A percentile compares a stretch with the other conserved stretches of the same genome.
Conservation (phyloP, 2,888 invertebrate species). For the Mythimna vitellina region DNA sequence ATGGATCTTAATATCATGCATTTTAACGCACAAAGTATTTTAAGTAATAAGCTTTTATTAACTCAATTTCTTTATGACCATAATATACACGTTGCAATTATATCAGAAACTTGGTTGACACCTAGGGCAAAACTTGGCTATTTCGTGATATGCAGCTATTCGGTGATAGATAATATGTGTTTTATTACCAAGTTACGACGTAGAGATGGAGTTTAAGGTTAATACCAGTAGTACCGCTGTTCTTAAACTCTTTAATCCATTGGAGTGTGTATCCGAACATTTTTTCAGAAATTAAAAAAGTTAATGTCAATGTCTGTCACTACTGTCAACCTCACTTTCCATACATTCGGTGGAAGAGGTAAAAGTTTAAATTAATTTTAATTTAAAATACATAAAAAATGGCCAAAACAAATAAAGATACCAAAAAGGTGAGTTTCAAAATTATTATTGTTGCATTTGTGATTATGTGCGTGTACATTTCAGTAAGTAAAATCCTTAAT, state of each 20-base stretch:
- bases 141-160: not conserved
- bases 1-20: too few species aligned
- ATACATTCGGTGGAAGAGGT: not conserved
- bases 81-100: too few species aligned
- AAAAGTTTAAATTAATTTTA: not conserved
- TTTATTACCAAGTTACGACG: not conserved
- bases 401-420: slow-evolving; percentile 3
- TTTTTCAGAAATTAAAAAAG: not conserved
- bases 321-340: not conserved
- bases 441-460: slow-evolving; percentile 1
- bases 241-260: not conserved
- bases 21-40: too few species aligned
- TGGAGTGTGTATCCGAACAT: not conserved
- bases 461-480: slow-evolving; percentile 15
- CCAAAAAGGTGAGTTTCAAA: slow-evolving; percentile 1
- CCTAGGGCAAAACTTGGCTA: not conserved
- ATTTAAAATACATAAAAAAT: slow-evolving; percentile 1
- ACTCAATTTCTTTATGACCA: too few species aligned
- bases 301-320: not conserved
- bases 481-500: not conserved
- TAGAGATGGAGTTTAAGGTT: not conserved
- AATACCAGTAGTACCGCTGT: not conserved
- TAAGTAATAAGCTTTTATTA: too few species aligned
- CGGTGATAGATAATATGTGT: not conserved
- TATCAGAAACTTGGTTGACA: too few species aligned